Conservation (phyloP, 2,888 invertebrate genomes). For the Drosophila recens region DNA sequence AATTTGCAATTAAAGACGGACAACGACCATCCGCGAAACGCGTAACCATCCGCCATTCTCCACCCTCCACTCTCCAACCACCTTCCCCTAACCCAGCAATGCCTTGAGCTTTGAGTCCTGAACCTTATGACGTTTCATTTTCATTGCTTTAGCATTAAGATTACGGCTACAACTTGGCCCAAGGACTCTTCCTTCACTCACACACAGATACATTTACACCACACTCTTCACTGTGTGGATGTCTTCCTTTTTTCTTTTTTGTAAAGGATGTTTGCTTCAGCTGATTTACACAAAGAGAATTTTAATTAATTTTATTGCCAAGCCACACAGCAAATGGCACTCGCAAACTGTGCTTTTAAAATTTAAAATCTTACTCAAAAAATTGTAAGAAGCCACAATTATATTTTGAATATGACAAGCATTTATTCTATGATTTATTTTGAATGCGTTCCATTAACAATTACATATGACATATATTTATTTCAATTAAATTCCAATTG, state of each 20-base stretch:
- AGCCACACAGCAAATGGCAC: slow-evolving; percentile 43
- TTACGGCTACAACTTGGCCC: slow-evolving; percentile 55
- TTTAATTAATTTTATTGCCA: slow-evolving; percentile 76
- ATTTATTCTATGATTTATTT: neutral
- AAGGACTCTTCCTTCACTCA: slow-evolving; percentile 25
- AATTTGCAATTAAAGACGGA: slow-evolving; percentile 82
- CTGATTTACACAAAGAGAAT: slow-evolving; percentile 76
- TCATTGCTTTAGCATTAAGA: slow-evolving; percentile 66
- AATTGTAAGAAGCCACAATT: neutral
- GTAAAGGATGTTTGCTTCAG: slow-evolving; percentile 83
- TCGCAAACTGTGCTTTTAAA: slow-evolving; percentile 3
- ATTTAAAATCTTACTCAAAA: slow-evolving; percentile 14
- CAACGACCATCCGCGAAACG: slow-evolving; percentile 49
- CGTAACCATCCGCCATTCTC: slow-evolving; percentile 29
- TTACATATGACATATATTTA: too few relatives aligned
- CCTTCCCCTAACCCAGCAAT: slow-evolving; percentile 26
- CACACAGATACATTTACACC: neutral
- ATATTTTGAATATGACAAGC: neutral
- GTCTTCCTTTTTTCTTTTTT: slow-evolving; percentile 29
- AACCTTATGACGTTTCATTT: slow-evolving; percentile 65
- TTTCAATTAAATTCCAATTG: too few relatives aligned
- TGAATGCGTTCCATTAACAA: neutral
- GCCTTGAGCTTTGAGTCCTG: slow-evolving; percentile 55
- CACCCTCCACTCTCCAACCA: neutral
- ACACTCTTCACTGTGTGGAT: slow-evolving; percentile 28